Percentiles rank a stretch among this genome's conserved stretches.
These are phyloP conservation scores for Miniopterus natalensis DNA, from an alignment of 2,113 vertebrate genomes.

Conservation along the genomic window DNA sequence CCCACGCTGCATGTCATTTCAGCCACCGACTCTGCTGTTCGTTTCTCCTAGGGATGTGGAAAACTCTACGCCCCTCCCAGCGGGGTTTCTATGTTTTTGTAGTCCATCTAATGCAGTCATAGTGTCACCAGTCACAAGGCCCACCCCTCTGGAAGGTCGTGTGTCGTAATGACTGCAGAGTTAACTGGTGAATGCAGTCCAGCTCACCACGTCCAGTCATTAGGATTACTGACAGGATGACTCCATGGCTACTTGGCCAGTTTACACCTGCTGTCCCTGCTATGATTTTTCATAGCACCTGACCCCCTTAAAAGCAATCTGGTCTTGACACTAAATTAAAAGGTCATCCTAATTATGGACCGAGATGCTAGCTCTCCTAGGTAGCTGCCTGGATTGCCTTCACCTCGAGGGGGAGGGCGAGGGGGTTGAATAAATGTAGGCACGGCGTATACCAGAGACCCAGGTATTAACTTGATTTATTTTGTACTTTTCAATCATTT, in stretches of 20 bases:
- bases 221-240: neutral
- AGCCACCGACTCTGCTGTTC: conserved; percentile 55
- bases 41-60: neutral
- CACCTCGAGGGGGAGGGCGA: neutral
- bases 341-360: neutral
- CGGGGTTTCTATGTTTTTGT: neutral
- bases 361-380: neutral
- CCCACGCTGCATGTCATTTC: conserved; percentile 71
- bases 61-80: neutral
- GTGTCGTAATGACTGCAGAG: neutral
- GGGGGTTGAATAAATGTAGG: neutral
- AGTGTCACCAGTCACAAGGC: neutral
- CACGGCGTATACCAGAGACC: neutral
- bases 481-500: conserved; percentile 14
- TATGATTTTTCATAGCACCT: neutral
- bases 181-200: neutral
- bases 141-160: neutral
- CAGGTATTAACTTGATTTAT: neutral
- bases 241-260: neutral
- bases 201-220: neutral
- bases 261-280: neutral
- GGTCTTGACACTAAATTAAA: neutral
- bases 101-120: too few species aligned
- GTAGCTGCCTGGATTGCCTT: neutral
- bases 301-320: neutral